These are phyloP conservation scores for Drosophila mettleri DNA, from an alignment of 2,888 invertebrate genomes.

Conservation along the genomic window DNA sequence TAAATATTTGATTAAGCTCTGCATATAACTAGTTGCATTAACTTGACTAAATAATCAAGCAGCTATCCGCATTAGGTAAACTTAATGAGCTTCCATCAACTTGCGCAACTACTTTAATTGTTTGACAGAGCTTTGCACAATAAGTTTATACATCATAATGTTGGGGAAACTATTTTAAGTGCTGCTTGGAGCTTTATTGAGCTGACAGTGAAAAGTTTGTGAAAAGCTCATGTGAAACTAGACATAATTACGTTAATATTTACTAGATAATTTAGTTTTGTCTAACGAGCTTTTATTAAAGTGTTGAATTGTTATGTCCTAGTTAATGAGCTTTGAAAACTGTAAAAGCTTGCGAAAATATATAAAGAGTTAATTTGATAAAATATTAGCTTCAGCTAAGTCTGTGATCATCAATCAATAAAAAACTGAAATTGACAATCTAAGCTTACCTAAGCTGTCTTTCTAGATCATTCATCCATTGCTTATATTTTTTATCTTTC, in stretches of 20 bases:
- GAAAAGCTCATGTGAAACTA: not conserved
- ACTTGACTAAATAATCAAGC: conserved; percentile 3
- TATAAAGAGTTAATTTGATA: no score
- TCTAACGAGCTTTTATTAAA: not conserved
- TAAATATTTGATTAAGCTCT: conserved; percentile 29
- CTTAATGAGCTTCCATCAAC: not conserved
- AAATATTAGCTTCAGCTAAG: no score
- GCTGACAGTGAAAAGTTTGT: not conserved
- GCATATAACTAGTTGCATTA: not conserved
- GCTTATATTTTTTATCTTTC: not conserved
- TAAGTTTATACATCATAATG: not conserved
- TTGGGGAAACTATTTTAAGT: not conserved
- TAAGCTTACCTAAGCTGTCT: not conserved
- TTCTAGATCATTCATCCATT: not conserved
- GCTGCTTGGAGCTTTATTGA: not conserved
- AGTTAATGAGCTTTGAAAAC: not conserved
- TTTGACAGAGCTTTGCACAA: not conserved
- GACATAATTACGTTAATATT: no score
- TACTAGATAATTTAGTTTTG: not conserved
- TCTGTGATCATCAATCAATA: no score
- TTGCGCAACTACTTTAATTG: not conserved
- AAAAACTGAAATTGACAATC: not conserved
- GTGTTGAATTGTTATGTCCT: not conserved
- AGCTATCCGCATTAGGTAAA: not conserved
- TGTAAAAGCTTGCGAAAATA: not conserved